Conservation (phyloP, 2,113 vertebrate species). For the Trachemys scripta region DNA sequence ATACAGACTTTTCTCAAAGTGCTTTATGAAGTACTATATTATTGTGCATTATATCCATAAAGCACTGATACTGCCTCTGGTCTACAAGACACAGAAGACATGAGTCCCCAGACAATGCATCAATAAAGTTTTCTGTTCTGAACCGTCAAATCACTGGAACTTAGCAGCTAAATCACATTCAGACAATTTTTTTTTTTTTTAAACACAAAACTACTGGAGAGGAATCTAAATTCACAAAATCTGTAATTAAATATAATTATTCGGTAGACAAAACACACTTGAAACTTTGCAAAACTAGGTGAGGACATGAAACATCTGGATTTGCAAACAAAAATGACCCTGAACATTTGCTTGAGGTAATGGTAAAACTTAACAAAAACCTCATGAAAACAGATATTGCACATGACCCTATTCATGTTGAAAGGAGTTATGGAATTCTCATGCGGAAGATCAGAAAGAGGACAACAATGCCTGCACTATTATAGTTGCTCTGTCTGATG, state of each 20-base stretch:
- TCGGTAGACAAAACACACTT: not conserved
- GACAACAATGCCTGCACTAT: constrained; percentile 31
- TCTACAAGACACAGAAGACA: not conserved
- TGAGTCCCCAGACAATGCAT: not conserved
- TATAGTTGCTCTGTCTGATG: constrained; percentile 24
- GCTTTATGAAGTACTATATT: not conserved
- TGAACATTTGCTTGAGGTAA: constrained; percentile 55
- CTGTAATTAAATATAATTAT: not conserved
- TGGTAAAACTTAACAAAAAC: constrained; percentile 38
- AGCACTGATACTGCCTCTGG: not conserved
- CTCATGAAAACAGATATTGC: not conserved
- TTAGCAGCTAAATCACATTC: not conserved
- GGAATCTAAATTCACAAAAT: not conserved
- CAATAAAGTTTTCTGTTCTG: not conserved
- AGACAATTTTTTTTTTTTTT: accelerated
- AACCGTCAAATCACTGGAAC: not conserved
- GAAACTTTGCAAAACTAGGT: not conserved
- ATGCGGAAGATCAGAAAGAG: constrained; percentile 18
- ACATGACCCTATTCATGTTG: constrained; percentile 18
- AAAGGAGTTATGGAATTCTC: constrained; percentile 21
- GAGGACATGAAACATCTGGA: constrained; percentile 40
- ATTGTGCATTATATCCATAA: not conserved
- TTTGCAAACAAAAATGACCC: not conserved
- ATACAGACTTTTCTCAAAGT: too few species aligned
- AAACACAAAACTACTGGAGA: not conserved